These are phyloP conservation scores for Caenorhabditis drosophilae DNA, from an alignment of 2,888 invertebrate genomes.

Conservation along the genomic window DNA sequence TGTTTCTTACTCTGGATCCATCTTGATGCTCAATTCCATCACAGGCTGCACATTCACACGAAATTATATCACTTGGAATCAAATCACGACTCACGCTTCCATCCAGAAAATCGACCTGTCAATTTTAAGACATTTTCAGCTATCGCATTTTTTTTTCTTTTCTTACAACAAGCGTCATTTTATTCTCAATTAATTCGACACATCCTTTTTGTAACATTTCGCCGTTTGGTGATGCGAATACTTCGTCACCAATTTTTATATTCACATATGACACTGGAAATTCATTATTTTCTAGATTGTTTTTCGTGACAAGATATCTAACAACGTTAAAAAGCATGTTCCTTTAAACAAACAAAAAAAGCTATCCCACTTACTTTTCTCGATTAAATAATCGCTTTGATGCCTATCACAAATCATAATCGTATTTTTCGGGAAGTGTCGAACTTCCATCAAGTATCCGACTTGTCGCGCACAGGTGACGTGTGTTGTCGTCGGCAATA, in stretches of 20 bases:
- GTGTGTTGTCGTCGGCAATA: conserved; percentile 69
- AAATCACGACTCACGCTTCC: conserved; percentile 75
- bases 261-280: background rate
- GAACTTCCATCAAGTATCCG: conserved; percentile 38
- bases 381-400: conserved; percentile 6
- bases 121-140: background rate
- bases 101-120: conserved; percentile 75
- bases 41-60: conserved; percentile 40
- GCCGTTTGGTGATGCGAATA: conserved; percentile 4
- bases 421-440: conserved; percentile 31
- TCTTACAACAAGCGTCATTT: too few relatives aligned
- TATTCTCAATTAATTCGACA: too few relatives aligned
- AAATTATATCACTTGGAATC: conserved; percentile 69
- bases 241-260: conserved; percentile 11
- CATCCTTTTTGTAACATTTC: too few relatives aligned
- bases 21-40: conserved; percentile 33
- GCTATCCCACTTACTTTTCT: too few relatives aligned
- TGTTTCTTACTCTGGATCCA: conserved; percentile 37
- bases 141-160: background rate
- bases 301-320: too few relatives aligned
- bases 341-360: too few relatives aligned
- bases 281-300: too few relatives aligned
- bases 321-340: too few relatives aligned
- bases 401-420: conserved; percentile 44
- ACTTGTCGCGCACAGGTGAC: conserved; percentile 74